Percentiles rank a stretch among this genome's conserved stretches.
Conservation (phyloP, 2,113 vertebrate species). For the Plecotus auritus region DNA sequence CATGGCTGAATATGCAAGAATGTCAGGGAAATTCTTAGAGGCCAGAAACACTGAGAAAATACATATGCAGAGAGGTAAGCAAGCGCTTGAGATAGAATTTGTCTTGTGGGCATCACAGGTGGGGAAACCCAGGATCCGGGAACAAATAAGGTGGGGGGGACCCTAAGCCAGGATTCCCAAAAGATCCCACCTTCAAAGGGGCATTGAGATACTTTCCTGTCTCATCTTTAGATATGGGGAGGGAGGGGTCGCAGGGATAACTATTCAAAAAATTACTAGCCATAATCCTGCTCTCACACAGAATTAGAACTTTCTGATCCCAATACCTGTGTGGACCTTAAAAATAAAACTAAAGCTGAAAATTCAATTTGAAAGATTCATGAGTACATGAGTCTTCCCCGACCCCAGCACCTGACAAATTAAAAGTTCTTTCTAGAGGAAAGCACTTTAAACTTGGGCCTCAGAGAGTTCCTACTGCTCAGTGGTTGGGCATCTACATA, state of each 20-base stretch:
- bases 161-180: neutral
- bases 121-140: no score
- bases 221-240: neutral
- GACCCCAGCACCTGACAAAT: neutral
- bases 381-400: neutral
- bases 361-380: neutral
- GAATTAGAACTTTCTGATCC: neutral
- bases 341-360: neutral
- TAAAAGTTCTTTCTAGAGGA: constrained; percentile 19
- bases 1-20: neutral
- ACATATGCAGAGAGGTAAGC: neutral
- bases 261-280: neutral
- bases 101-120: neutral
- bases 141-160: neutral
- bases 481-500: no score
- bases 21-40: neutral
- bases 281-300: neutral
- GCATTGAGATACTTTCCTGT: neutral
- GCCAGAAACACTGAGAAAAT: neutral
- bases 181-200: neutral
- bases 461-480: neutral
- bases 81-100: neutral
- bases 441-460: neutral
- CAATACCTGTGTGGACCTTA: neutral
- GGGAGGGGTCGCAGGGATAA: neutral